Conservation (phyloP, 2,888 invertebrate species). For the Pycnomerus fuliginosus region DNA sequence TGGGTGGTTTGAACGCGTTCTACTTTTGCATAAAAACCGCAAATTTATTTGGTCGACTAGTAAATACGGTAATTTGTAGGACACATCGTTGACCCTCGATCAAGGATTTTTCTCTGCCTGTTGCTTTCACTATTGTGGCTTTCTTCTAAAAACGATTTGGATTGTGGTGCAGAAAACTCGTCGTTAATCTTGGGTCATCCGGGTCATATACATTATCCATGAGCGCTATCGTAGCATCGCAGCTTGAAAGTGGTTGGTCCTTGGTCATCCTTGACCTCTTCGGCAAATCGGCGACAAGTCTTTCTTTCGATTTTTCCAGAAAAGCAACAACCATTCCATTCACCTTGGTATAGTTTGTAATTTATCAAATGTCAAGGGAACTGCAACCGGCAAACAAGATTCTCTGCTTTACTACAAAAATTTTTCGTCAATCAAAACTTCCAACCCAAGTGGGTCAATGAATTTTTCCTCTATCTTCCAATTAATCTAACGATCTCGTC, state of each 20-base stretch:
- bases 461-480: background rate
- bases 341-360: constrained; percentile 24
- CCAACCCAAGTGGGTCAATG: constrained; percentile 1
- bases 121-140: too few relatives aligned
- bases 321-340: constrained; percentile 10
- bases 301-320: constrained; percentile 2
- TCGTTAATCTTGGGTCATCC: constrained; percentile 1
- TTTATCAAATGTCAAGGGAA: constrained; percentile 27
- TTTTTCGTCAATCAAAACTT: too few relatives aligned
- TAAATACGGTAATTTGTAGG: too few relatives aligned
- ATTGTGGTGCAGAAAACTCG: background rate
- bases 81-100: too few relatives aligned
- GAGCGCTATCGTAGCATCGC: constrained; percentile 3
- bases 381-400: constrained; percentile 8
- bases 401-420: too few relatives aligned
- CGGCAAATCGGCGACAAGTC: too few relatives aligned
- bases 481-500: too few relatives aligned
- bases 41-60: background rate
- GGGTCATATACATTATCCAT: constrained; percentile 15
- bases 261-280: constrained; percentile 7
- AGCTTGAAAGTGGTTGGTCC: constrained; percentile 1
- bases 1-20: constrained; percentile 19
- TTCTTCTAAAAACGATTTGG: background rate
- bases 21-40: constrained; percentile 1
- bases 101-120: too few relatives aligned